A percentile compares a stretch with the other conserved stretches of the same genome.
These are phyloP conservation scores for Drosophila ironensis DNA, from an alignment of 1,140 invertebrate species.

Conservation along the genomic window DNA sequence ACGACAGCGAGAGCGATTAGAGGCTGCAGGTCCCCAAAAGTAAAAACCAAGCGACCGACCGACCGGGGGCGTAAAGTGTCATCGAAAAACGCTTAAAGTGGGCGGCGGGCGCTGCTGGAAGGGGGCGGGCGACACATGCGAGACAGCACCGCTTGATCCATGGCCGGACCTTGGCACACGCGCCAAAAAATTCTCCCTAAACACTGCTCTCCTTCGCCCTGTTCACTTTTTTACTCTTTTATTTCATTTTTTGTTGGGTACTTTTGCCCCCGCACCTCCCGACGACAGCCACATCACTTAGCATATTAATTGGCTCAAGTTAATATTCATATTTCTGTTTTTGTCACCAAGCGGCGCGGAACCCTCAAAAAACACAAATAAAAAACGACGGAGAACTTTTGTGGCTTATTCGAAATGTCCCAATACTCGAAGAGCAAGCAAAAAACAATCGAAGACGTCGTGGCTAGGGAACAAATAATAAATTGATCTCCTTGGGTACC, in stretches of 20 bases:
- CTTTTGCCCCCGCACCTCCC: neutral
- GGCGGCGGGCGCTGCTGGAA: neutral
- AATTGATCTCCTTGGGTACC: neutral
- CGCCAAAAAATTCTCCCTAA: constrained; percentile 45
- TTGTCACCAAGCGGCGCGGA: constrained; percentile 39
- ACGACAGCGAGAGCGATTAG: constrained; percentile 34
- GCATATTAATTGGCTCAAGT: constrained; percentile 77
- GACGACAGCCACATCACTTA: constrained; percentile 63
- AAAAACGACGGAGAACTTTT: constrained; percentile 28
- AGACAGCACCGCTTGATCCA: constrained; percentile 50
- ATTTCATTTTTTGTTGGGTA: neutral
- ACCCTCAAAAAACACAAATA: neutral
- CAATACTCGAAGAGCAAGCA: constrained; percentile 3
- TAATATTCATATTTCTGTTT: constrained; percentile 66
- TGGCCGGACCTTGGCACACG: constrained; percentile 66
- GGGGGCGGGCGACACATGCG: constrained; percentile 49
- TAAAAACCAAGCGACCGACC: neutral
- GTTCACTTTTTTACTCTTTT: constrained; percentile 2
- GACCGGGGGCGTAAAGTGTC: neutral
- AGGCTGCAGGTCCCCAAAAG: constrained; percentile 31
- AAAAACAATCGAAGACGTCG: constrained; percentile 33
- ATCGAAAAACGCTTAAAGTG: neutral
- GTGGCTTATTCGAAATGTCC: constrained; percentile 11
- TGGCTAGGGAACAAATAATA: neutral
- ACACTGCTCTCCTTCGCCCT: neutral